Percentiles rank a stretch among this genome's conserved stretches.
Evolutionary conservation across 1,140 invertebrate genomes (phyloP).

Genomic region (Atta cephalotes): DNA sequence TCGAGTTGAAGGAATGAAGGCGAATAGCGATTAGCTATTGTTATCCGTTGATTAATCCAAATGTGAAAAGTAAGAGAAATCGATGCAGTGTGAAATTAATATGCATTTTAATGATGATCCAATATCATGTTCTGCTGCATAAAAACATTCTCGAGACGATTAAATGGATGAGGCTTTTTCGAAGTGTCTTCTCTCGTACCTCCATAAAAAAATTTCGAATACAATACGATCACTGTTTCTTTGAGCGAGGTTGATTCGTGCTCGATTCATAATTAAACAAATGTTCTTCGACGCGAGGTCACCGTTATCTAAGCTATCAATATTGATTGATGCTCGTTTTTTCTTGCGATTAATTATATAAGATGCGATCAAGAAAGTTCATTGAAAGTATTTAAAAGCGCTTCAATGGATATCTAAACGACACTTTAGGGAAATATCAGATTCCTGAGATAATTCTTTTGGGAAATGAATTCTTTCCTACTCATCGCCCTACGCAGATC

Average conservation of each 20-base stretch:
- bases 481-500: too few species aligned
- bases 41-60: neutral
- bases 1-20: neutral
- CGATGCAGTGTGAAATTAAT: neutral
- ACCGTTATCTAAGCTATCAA: conserved; percentile 40
- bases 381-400: neutral
- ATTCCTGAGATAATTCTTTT: neutral
- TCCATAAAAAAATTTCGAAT: neutral
- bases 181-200: conserved; percentile 31
- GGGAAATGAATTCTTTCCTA: neutral
- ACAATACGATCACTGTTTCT: conserved; percentile 14
- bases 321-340: conserved; percentile 74
- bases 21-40: neutral
- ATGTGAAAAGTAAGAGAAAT: neutral
- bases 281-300: conserved; percentile 62
- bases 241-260: conserved; percentile 21
- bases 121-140: neutral
- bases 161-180: neutral
- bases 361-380: conserved; percentile 15
- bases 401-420: neutral
- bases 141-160: neutral
- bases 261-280: conserved; percentile 77
- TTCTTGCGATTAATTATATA: conserved; percentile 62
- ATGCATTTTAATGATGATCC: neutral
- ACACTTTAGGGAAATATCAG: neutral